Conservation (phyloP, 2,888 invertebrate genomes). For the Aphodius sticticus region DNA sequence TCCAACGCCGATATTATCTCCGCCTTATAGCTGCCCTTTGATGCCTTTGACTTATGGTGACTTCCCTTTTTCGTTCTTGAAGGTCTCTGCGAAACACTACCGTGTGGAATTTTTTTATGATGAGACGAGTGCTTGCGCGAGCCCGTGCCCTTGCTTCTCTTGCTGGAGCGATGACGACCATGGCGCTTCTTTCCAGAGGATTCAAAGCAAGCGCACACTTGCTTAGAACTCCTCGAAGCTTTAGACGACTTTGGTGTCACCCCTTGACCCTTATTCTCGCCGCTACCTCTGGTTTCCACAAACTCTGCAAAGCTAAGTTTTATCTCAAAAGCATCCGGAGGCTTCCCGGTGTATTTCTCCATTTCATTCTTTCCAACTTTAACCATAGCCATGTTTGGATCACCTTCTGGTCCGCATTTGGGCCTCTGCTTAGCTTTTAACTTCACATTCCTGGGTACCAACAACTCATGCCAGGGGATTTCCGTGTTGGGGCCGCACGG, state of each 20-base stretch:
- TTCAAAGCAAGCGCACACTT: conserved; percentile 17
- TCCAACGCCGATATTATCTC: conserved; percentile 42
- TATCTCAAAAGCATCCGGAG: background rate
- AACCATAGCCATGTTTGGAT: conserved; percentile 15
- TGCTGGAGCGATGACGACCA: background rate
- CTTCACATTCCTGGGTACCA: conserved; percentile 31
- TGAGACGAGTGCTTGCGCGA: background rate
- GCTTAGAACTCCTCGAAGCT: background rate
- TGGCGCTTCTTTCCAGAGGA: background rate
- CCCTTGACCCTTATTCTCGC: background rate
- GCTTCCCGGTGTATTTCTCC: background rate
- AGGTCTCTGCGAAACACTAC: background rate
- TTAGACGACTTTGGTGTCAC: background rate
- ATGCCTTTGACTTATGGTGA: background rate
- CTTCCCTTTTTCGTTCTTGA: background rate
- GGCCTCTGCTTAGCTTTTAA: conserved; percentile 17
- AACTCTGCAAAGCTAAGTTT: conserved; percentile 8
- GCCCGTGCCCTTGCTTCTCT: background rate
- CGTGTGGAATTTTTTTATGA: background rate
- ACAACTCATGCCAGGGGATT: conserved; percentile 35
- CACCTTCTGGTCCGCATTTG: background rate
- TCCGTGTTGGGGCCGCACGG: conserved; percentile 35
- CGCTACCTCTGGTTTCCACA: background rate
- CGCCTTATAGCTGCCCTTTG: conserved; percentile 31
- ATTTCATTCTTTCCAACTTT: conserved; percentile 11